Evolutionary conservation across 2,797 vertebrate genomes (phyloP).

Genomic region (Neosilurus mollespiculum): DNA sequence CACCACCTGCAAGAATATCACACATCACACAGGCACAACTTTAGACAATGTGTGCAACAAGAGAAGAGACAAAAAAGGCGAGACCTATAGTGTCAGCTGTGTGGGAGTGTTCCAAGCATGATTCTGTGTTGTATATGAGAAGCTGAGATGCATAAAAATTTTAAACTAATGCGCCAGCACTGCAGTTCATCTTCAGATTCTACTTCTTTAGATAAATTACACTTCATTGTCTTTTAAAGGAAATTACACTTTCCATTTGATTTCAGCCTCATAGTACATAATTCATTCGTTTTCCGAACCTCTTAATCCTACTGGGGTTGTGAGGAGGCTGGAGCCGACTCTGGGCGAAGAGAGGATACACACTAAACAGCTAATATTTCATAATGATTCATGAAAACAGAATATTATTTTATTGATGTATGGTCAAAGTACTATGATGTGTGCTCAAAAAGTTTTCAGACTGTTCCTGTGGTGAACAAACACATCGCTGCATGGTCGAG

Average conservation of each 20-base stretch:
- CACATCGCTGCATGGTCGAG: not conserved
- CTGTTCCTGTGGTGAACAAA: not conserved
- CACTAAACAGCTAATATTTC: too few species aligned
- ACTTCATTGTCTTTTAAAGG: not conserved
- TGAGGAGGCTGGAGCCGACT: too few species aligned
- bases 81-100: not conserved
- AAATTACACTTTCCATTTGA: not conserved
- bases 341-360: too few species aligned
- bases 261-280: not conserved
- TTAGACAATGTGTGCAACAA: conserved; percentile 6
- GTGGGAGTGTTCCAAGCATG: not conserved
- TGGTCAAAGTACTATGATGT: not conserved
- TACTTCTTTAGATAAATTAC: not conserved
- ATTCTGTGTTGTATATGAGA: not conserved
- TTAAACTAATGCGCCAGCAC: not conserved
- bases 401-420: not conserved
- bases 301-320: too few species aligned
- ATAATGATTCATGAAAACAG: not conserved
- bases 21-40: not conserved
- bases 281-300: too few species aligned
- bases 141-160: not conserved
- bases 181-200: not conserved
- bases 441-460: not conserved
- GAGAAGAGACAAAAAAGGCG: not conserved
- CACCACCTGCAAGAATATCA: not conserved